A percentile compares a stretch with the other conserved stretches of the same genome.
phyloP scores from a whole-genome alignment of 2,888 invertebrate genomes.

The Muscina levida region DNA sequence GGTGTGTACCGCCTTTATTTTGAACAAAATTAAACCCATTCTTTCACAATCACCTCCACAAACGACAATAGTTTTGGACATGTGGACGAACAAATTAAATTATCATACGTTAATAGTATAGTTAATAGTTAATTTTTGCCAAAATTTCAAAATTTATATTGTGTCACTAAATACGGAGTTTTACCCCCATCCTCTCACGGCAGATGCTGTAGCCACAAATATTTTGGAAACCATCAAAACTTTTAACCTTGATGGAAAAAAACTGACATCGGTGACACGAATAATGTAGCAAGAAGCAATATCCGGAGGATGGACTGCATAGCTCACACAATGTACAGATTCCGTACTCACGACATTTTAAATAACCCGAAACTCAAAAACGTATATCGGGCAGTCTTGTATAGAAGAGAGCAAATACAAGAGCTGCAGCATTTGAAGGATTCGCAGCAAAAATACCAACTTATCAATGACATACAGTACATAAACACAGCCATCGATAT shows the following conservation, averaged over 20 bases:
- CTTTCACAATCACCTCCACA: not conserved
- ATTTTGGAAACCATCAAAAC: not conserved
- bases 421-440: too few relatives aligned
- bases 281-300: slow-evolving; percentile 7
- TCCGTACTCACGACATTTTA: not conserved
- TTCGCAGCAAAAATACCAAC: too few relatives aligned
- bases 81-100: slow-evolving; percentile 16
- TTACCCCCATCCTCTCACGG: not conserved
- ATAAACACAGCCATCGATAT: too few relatives aligned
- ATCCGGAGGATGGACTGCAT: not conserved
- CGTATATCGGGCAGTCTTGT: too few relatives aligned
- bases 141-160: slow-evolving; percentile 1
- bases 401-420: too few relatives aligned
- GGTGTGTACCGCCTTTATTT: not conserved
- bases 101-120: slow-evolving; percentile 21
- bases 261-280: slow-evolving; percentile 13
- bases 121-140: slow-evolving; percentile 28
- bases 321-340: not conserved
- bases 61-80: not conserved
- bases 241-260: not conserved
- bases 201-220: slow-evolving; percentile 1
- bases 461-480: too few relatives aligned
- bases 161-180: slow-evolving; percentile 34
- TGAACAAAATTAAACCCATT: slow-evolving; percentile 8
- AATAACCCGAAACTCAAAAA: not conserved